Base-by-base conservation (phyloP, 2,113 vertebrate species). In the Phaetusa simplex region DNA sequence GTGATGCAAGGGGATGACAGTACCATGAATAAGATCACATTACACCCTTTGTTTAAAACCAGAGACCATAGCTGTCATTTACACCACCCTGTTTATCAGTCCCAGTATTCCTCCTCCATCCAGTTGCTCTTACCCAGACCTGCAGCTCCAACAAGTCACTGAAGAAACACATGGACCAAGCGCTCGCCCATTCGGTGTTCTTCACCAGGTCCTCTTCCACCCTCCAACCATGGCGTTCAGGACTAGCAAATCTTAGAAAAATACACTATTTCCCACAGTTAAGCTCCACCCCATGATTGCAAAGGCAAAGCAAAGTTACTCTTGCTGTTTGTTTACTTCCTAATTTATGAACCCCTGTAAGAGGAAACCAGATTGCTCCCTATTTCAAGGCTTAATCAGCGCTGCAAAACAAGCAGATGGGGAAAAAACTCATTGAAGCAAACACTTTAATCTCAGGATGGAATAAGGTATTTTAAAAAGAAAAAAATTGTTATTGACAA, bases 261-360 rank as follows among this genome's bases (percentile, higher is more conserved):
- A 78, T 2, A 56, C 0, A 14, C 5, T 12, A 43, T 90, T 96
- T 93, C 87, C 67, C 79, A 18, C 18, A 80, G 38, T 29, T 55
- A 43, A 88, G 83, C 95, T 83, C 95, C 95, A 77, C 95, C 95
- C 79, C 50, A 17, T 0, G 1, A 91, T 40, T 97, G 87, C 96
- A 77, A 79, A 95, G 88, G 77, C 95, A 91, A 93, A 81, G 38
- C 29, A 11, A 87, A 90, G 89, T 79, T 59, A 85, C 78, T 83
- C 86, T 66, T 74, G 82, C 58, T 88, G 20, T 34, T 82, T 88
- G 73, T 91, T 96, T 93, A 91, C 84, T 97, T 97, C 96, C 91
- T 45, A 96, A 93, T 95, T 95, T 72, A 67, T 29, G 43, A 92
- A 70, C 66, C 21, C 56, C 47, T 64, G 43, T 11, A 76, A 87